phyloP scores from a whole-genome alignment of 2,888 invertebrate genomes.

The Brenthis hecate region DNA sequence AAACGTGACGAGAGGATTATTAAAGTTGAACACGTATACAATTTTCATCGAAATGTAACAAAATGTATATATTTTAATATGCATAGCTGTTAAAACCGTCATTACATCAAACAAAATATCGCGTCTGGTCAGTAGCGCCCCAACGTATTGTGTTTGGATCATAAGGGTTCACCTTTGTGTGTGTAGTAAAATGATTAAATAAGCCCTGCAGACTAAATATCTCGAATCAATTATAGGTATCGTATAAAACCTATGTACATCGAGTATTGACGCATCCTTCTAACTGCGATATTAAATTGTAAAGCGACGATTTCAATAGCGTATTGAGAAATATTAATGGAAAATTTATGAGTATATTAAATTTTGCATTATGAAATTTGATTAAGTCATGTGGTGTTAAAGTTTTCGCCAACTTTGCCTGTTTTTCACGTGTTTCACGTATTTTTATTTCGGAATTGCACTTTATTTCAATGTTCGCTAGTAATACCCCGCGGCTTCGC shows the following conservation, averaged over 20 bases:
- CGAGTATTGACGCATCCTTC: conserved; percentile 5
- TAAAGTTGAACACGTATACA: background rate
- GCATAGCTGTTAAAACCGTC: background rate
- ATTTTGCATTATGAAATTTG: too few relatives aligned
- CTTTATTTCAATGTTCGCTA: too few relatives aligned
- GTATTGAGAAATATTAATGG: conserved; percentile 7
- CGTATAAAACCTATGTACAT: conserved; percentile 10
- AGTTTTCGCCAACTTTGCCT: too few relatives aligned
- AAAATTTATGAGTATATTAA: background rate
- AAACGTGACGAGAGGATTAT: too few relatives aligned
- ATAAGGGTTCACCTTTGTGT: conserved; percentile 26
- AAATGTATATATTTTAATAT: background rate
- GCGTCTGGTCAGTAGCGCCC: conserved; percentile 30
- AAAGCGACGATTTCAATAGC: background rate
- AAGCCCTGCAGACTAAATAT: conserved; percentile 23
- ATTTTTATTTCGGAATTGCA: too few relatives aligned
- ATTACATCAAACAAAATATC: conserved; percentile 28
- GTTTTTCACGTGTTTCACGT: too few relatives aligned
- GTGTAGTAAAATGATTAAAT: conserved; percentile 30
- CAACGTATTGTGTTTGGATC: conserved; percentile 26
- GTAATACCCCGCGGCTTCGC: too few relatives aligned
- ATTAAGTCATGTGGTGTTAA: too few relatives aligned
- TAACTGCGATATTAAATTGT: conserved; percentile 17
- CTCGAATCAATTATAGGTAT: conserved; percentile 24
- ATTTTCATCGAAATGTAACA: background rate